These are phyloP conservation scores for Calliopum simillimum DNA, from an alignment of 2,888 invertebrate species.

Conservation along the genomic window DNA sequence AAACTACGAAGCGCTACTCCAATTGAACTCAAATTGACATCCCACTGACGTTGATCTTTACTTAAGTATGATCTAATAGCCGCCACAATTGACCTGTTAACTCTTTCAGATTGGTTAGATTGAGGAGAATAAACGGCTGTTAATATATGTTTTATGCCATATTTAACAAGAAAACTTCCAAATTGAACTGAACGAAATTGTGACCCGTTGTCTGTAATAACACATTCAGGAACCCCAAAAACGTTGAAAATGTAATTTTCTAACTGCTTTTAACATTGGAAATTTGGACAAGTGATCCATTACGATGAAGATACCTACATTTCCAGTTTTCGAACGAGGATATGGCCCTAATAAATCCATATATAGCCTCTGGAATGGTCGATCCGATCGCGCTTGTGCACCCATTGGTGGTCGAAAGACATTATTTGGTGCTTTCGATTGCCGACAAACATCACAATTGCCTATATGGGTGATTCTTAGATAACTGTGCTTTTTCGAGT, in stretches of 20 bases:
- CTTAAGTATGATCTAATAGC: too few relatives aligned
- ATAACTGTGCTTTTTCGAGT: too few relatives aligned
- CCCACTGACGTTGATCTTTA: too few relatives aligned
- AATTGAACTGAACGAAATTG: neutral
- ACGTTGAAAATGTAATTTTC: neutral
- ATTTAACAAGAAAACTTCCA: neutral
- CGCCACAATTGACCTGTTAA: too few relatives aligned
- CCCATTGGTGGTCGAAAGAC: constrained; percentile 12
- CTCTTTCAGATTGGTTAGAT: too few relatives aligned
- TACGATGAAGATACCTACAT: constrained; percentile 27
- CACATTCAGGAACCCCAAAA: neutral
- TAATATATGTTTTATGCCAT: neutral
- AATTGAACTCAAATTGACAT: neutral
- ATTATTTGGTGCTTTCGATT: constrained; percentile 12
- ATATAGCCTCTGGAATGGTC: constrained; percentile 16
- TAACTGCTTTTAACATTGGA: too few relatives aligned
- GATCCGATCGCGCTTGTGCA: neutral
- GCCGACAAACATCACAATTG: constrained; percentile 12
- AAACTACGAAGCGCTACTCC: neutral
- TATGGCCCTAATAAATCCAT: constrained; percentile 25
- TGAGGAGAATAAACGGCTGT: too few relatives aligned
- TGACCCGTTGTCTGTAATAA: neutral
- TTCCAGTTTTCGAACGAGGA: constrained; percentile 19
- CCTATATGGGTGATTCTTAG: too few relatives aligned
- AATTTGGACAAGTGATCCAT: too few relatives aligned